A percentile compares a stretch with the other conserved stretches of the same genome.
Evolutionary conservation across 2,888 invertebrate genomes (phyloP).

Genomic region (Timandra comae): DNA sequence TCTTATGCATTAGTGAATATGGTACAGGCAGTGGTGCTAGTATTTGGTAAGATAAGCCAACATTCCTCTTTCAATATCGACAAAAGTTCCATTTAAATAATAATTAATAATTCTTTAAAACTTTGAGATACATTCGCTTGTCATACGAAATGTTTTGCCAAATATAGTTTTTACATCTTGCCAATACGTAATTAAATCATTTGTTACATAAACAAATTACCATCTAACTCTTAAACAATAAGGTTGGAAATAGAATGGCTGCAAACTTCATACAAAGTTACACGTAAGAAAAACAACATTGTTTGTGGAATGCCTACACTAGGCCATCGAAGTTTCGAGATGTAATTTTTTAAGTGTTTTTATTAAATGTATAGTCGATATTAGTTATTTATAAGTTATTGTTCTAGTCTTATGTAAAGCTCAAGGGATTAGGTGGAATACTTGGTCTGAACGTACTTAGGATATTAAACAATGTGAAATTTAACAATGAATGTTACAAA

Average conservation of each 20-base stretch:
- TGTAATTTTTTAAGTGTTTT: slow-evolving; percentile 12
- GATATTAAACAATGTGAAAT: slow-evolving; percentile 3
- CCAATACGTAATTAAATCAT: slow-evolving; percentile 36
- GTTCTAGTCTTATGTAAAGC: slow-evolving; percentile 68
- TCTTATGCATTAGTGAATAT: slow-evolving; percentile 10
- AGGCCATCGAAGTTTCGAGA: neutral
- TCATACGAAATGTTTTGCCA: slow-evolving; percentile 35
- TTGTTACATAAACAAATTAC: slow-evolving; percentile 4
- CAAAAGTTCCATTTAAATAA: slow-evolving; percentile 15
- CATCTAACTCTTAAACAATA: too few species aligned
- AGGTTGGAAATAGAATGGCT: too few species aligned
- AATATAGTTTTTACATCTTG: slow-evolving; percentile 43
- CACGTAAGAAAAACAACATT: neutral
- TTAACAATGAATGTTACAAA: too few species aligned
- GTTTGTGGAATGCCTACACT: neutral
- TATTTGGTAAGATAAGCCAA: slow-evolving; percentile 41
- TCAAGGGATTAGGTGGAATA: slow-evolving; percentile 48
- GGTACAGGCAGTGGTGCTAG: slow-evolving; percentile 49
- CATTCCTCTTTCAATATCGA: slow-evolving; percentile 40
- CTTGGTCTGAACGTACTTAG: slow-evolving; percentile 32
- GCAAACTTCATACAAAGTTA: too few species aligned
- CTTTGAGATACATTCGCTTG: slow-evolving; percentile 24
- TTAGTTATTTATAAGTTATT: slow-evolving; percentile 33
- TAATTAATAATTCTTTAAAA: slow-evolving; percentile 15
- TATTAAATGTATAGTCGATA: slow-evolving; percentile 20